Conservation (phyloP, 1,140 invertebrate genomes). For the Thrips palmi region DNA sequence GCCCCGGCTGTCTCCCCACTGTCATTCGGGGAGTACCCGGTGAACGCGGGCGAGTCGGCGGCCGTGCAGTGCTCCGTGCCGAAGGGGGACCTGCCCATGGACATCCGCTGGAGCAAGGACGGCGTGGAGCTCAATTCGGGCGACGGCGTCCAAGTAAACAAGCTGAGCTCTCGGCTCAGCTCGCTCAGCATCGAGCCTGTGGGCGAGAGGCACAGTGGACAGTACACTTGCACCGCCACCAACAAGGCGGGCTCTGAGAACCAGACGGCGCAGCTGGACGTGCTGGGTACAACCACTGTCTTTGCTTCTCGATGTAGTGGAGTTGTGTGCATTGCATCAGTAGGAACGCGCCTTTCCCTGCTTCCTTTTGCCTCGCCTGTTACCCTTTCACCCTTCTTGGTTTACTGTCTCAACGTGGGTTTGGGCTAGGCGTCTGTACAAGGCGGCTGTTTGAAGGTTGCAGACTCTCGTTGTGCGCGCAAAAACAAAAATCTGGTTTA, state of each 20-base stretch:
- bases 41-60: conserved; percentile 19
- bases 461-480: too few relatives aligned
- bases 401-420: too few relatives aligned
- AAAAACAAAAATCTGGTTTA: too few relatives aligned
- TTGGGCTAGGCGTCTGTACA: too few relatives aligned
- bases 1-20: conserved; percentile 38
- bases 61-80: conserved; percentile 38
- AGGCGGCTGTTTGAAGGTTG: too few relatives aligned
- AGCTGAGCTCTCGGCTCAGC: conserved; percentile 18
- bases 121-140: conserved; percentile 21
- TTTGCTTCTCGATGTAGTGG: too few relatives aligned
- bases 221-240: conserved; percentile 52
- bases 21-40: conserved; percentile 27
- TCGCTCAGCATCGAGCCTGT: conserved; percentile 49
- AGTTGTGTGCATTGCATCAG: too few relatives aligned
- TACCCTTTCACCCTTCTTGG: conserved; percentile 15
- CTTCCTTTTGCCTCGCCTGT: too few relatives aligned
- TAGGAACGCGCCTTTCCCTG: too few relatives aligned
- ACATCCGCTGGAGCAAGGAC: conserved; percentile 29
- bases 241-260: conserved; percentile 48
- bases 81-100: conserved; percentile 33
- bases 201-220: conserved; percentile 46
- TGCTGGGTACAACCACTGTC: too few relatives aligned
- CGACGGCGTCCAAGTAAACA: conserved; percentile 19
- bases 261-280: conserved; percentile 44